Conservation (phyloP, 1,140 invertebrate species). For the Tetraneura akinire region DNA sequence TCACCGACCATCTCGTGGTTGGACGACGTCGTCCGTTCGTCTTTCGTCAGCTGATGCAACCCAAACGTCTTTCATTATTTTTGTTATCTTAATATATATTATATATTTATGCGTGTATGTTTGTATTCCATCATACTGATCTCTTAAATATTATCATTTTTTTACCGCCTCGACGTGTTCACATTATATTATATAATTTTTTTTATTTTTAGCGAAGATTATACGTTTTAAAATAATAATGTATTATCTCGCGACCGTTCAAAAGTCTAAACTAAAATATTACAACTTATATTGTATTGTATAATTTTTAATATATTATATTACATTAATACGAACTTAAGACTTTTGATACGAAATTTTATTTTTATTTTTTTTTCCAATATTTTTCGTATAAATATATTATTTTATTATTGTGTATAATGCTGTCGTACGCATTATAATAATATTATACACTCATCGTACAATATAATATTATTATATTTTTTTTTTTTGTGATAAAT, state of each 20-base stretch:
- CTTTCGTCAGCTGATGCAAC: background rate
- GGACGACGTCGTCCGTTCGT: background rate
- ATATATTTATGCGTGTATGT: background rate
- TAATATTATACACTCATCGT: no score
- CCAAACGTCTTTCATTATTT: conserved; percentile 32
- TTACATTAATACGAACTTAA: background rate
- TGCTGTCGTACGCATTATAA: conserved; percentile 11
- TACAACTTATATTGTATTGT: background rate
- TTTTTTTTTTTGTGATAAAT: conserved; percentile 33
- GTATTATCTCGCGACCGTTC: background rate
- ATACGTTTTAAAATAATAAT: conserved; percentile 10
- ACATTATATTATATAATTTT: background rate
- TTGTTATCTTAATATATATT: background rate
- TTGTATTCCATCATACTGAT: background rate
- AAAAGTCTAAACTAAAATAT: no score
- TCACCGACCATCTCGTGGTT: background rate
- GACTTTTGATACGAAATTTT: conserved; percentile 26
- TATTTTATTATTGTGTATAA: conserved; percentile 3
- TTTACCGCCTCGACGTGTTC: conserved; percentile 39
- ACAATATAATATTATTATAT: background rate
- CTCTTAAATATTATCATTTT: conserved; percentile 10
- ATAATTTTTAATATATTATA: background rate
- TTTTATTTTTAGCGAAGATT: background rate
- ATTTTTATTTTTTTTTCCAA: background rate
- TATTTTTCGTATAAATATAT: no score